Percentiles rank a stretch among this genome's conserved stretches.
These are phyloP conservation scores for Cephus spinipes DNA, from an alignment of 2,888 invertebrate genomes.

Conservation along the genomic window DNA sequence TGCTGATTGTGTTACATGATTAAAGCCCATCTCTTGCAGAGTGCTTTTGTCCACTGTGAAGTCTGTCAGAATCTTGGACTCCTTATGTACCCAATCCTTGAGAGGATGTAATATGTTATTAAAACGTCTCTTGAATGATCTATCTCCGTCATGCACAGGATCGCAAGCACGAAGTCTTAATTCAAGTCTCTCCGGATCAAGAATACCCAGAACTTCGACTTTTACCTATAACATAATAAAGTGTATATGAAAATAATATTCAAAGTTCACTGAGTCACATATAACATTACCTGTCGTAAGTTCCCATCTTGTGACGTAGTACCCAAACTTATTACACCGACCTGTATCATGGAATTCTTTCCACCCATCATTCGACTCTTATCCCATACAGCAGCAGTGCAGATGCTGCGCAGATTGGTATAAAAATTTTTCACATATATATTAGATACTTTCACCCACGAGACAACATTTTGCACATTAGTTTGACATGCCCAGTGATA, in stretches of 20 bases:
- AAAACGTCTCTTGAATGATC: conserved; percentile 84
- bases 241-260: background rate
- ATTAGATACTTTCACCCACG: conserved; percentile 87
- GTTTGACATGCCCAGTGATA: conserved; percentile 95
- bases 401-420: conserved; percentile 80
- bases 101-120: conserved; percentile 86
- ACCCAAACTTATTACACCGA: conserved; percentile 89
- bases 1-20: conserved; percentile 76
- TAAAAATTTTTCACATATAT: conserved; percentile 77
- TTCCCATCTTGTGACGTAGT: conserved; percentile 82
- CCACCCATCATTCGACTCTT: conserved; percentile 82
- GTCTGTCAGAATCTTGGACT: conserved; percentile 84
- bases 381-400: conserved; percentile 84
- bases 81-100: conserved; percentile 81
- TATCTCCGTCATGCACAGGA: conserved; percentile 82
- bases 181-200: conserved; percentile 76
- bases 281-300: conserved; percentile 61
- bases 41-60: conserved; percentile 86
- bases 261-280: background rate
- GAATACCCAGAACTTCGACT: conserved; percentile 87
- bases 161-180: conserved; percentile 86
- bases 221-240: conserved; percentile 72
- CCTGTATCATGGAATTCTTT: conserved; percentile 61
- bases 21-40: conserved; percentile 82
- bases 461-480: conserved; percentile 87